Conservation (phyloP, 1,140 invertebrate genomes). For the Artemia franciscana region DNA sequence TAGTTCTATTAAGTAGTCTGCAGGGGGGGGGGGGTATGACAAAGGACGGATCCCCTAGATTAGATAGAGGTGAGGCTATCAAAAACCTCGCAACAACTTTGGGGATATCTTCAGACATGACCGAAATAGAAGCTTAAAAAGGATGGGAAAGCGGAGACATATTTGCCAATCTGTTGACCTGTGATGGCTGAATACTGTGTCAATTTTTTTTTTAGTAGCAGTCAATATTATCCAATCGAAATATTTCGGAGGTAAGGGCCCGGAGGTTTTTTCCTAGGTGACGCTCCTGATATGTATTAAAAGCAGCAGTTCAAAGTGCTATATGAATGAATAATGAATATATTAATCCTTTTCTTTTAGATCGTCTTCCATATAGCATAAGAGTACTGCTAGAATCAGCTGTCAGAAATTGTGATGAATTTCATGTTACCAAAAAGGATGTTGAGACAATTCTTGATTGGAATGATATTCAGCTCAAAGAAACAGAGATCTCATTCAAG, state of each 20-base stretch:
- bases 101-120: not conserved
- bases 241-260: no score
- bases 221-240: no score
- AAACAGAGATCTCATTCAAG: conserved; percentile 85
- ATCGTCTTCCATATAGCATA: conserved; percentile 67
- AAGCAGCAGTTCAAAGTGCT: no score
- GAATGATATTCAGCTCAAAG: conserved; percentile 46
- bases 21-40: not conserved
- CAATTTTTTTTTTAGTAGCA: no score
- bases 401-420: conserved; percentile 85
- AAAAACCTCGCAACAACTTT: not conserved
- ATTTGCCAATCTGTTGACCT: no score
- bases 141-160: not conserved
- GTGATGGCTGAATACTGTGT: no score
- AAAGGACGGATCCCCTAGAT: not conserved
- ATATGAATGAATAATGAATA: not conserved
- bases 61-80: not conserved
- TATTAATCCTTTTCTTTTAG: conserved; percentile 2
- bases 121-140: not conserved
- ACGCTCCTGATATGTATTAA: no score
- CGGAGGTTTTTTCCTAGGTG: no score
- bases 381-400: conserved; percentile 81
- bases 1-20: not conserved
- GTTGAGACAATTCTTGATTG: conserved; percentile 79
- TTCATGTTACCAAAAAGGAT: conserved; percentile 62